A percentile compares a stretch with the other conserved stretches of the same genome.
Evolutionary conservation across 2,888 invertebrate genomes (phyloP).

Genomic region (Hyppa rectilinea): DNA sequence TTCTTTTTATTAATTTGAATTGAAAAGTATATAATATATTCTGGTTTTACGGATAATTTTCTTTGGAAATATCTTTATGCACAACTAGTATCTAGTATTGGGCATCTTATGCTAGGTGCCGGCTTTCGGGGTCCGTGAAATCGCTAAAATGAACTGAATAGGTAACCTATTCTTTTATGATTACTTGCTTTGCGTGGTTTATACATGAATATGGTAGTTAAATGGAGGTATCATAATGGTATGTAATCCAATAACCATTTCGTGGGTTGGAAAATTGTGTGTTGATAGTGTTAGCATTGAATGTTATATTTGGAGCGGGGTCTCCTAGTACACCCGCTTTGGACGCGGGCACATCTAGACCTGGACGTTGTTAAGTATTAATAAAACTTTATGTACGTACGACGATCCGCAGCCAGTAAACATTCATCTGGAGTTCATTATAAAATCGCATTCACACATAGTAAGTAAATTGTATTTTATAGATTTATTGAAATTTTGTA

Average conservation of each 20-base stretch:
- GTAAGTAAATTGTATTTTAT: constrained; percentile 58
- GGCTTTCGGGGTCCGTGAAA: constrained; percentile 59
- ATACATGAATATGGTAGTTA: constrained; percentile 39
- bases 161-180: constrained; percentile 65
- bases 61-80: constrained; percentile 15
- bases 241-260: constrained; percentile 40
- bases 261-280: constrained; percentile 59
- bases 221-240: constrained; percentile 32
- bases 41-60: constrained; percentile 16
- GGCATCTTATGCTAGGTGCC: constrained; percentile 36
- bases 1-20: constrained; percentile 14
- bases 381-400: constrained; percentile 75
- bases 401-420: constrained; percentile 74
- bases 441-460: constrained; percentile 65
- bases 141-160: constrained; percentile 64
- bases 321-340: constrained; percentile 74
- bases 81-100: constrained; percentile 31
- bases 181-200: constrained; percentile 48
- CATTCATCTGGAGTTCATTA: constrained; percentile 64
- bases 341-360: constrained; percentile 75
- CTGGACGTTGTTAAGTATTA: constrained; percentile 72
- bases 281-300: constrained; percentile 68
- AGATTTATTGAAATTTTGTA: constrained; percentile 55
- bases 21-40: constrained; percentile 21
- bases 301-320: constrained; percentile 71